A percentile compares a stretch with the other conserved stretches of the same genome.
phyloP scores from a whole-genome alignment of 2,888 invertebrate genomes.

The Gryllus longicercus region DNA sequence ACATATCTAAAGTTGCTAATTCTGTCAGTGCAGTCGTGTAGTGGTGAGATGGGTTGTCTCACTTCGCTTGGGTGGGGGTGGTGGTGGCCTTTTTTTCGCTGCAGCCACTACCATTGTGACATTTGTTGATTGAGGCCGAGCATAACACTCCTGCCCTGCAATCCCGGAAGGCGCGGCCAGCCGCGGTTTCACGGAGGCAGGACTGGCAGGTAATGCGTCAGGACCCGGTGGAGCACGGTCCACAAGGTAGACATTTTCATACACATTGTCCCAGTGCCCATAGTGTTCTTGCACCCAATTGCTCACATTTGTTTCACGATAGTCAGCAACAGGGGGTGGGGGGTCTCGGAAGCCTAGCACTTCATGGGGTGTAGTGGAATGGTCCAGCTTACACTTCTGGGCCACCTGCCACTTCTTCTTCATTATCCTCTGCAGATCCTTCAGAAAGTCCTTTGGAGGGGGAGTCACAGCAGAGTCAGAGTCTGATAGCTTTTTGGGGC shows the following conservation, averaged over 20 bases:
- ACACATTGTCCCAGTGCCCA: constrained; percentile 63
- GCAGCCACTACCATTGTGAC: constrained; percentile 44
- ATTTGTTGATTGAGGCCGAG: constrained; percentile 20
- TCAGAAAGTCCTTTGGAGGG: constrained; percentile 71
- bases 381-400: constrained; percentile 84
- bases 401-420: constrained; percentile 77
- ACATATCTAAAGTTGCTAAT: constrained; percentile 25
- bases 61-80: constrained; percentile 85
- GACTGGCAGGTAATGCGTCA: constrained; percentile 11
- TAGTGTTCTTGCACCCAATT: constrained; percentile 90
- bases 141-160: neutral
- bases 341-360: constrained; percentile 86
- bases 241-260: constrained; percentile 67
- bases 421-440: constrained; percentile 88
- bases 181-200: neutral
- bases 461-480: constrained; percentile 50
- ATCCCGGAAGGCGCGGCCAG: neutral
- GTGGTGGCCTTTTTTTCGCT: constrained; percentile 73
- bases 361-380: constrained; percentile 79
- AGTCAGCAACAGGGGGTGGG: constrained; percentile 59
- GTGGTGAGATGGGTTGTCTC: constrained; percentile 79
- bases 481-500: constrained; percentile 35
- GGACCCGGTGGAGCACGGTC: constrained; percentile 26
- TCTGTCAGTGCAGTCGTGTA: constrained; percentile 38
- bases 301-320: constrained; percentile 76